Evolutionary conservation across 1,140 invertebrate genomes (phyloP), one percentile per base, ranked within the genome.

Genomic region (Monochamus saltuarius): DNA sequence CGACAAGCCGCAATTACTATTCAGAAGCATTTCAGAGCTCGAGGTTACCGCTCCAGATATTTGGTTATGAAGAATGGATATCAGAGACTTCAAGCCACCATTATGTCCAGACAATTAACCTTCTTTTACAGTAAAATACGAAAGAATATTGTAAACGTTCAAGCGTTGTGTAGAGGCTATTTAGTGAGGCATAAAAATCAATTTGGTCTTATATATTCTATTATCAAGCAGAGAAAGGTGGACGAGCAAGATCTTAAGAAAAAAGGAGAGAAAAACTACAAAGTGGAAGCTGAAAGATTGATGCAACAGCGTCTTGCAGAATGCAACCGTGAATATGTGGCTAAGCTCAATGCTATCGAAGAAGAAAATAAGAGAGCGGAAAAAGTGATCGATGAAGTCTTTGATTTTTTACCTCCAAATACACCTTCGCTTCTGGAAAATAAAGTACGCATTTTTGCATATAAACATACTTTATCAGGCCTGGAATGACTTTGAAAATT

Each of bases 21-120:
- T 43, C 95, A 98, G 77, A 89, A 89, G 66, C 76, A 85, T 64
- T 95, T 90, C 86, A 82, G 92, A 60, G 87, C 87, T 17, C 85
- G 87, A 67, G 83, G 85, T 1, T 87, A 88, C 64, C 83, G 89
- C 46, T 82, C 82, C 55, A 78, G 83, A 47, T 97, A 88, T 78
- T 74, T 83, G 45, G 72, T 78, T 50, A 91, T 95, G 82, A 81
- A 81, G 61, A 82, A 84, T 70, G 94, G 92, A 7, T 92, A 92
- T 75, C 79, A 86, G 67, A 80, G 95, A 51, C 77, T 98, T 17
- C 94, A 97, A 77, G 93, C 94, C n/a, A 80, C 87, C 13, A 86
- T 95, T 54, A 82, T 87, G 45, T 92, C 93, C 0, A 82, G 93
- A 62, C 82, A 88, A 60, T 73, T 92, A 2, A 88, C 87, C 16